Evolutionary conservation across 2,888 invertebrate genomes (phyloP).

Genomic region (Coelogynopora nodosa): DNA sequence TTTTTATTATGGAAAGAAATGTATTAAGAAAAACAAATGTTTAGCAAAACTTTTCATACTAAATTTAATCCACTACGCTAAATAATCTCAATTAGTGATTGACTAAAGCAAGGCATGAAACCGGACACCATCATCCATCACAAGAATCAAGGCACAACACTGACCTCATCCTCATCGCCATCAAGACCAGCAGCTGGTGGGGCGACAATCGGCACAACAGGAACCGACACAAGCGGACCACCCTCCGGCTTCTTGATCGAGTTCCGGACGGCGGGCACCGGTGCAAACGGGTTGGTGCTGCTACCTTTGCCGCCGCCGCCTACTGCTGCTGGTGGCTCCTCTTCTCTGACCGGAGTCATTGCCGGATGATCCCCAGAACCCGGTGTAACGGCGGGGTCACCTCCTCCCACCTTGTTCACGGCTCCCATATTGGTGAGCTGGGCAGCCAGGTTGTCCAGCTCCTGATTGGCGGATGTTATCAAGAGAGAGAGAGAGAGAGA

Average conservation of each 20-base stretch:
- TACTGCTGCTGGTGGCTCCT: background rate
- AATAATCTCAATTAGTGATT: no score
- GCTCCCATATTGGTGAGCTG: conserved; percentile 89
- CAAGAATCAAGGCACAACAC: no score
- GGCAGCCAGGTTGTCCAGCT: conserved; percentile 90
- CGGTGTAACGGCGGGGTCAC: background rate
- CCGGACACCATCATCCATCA: no score
- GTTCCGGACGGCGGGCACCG: background rate
- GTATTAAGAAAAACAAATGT: no score
- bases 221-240: background rate
- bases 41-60: no score
- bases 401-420: conserved; percentile 46
- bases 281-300: background rate
- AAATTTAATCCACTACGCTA: no score
- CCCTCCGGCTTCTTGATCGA: background rate
- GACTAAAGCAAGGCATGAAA: no score
- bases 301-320: background rate
- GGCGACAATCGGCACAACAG: no score
- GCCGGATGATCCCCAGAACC: background rate
- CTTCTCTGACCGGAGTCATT: background rate
- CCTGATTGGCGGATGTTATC: conserved; percentile 65
- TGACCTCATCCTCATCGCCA: background rate
- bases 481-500: conserved; percentile 49
- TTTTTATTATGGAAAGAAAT: no score
- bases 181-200: background rate